phyloP scores from a whole-genome alignment of 2,888 invertebrate genomes.

The Leucophora obtusa region DNA sequence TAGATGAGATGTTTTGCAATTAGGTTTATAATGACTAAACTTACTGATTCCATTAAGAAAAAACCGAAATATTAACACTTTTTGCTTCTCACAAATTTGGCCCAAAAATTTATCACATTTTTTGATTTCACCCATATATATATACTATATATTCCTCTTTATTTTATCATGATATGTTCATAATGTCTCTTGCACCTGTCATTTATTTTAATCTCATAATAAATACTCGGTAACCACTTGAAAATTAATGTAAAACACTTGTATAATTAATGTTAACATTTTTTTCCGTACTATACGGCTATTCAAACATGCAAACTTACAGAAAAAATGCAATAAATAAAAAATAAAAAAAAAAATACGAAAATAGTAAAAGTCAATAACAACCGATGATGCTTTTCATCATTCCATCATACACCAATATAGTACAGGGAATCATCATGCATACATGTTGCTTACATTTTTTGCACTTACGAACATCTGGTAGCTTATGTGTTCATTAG shows the following conservation, averaged over 20 bases:
- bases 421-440: too few species aligned
- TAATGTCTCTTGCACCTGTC: slow-evolving; percentile 50
- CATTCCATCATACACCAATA: not conserved
- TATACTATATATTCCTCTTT: too few species aligned
- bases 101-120: too few species aligned
- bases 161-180: not conserved
- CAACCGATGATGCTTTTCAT: slow-evolving; percentile 19
- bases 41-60: too few species aligned
- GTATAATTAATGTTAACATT: slow-evolving; percentile 71
- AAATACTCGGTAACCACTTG: slow-evolving; percentile 60
- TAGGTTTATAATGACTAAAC: too few species aligned
- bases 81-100: too few species aligned
- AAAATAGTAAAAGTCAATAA: slow-evolving; percentile 43
- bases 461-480: slow-evolving; percentile 45
- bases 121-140: too few species aligned
- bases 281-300: not conserved
- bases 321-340: slow-evolving; percentile 57
- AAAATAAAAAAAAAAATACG: slow-evolving; percentile 1
- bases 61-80: too few species aligned
- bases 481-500: slow-evolving; percentile 58
- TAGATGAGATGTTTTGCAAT: too few species aligned
- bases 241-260: slow-evolving; percentile 68
- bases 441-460: not conserved
- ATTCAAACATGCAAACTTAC: not conserved
- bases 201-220: slow-evolving; percentile 53